Evolutionary conservation across 2,888 invertebrate genomes (phyloP), one percentile per base, ranked within the genome.

Genomic region (Sturmia bella): DNA sequence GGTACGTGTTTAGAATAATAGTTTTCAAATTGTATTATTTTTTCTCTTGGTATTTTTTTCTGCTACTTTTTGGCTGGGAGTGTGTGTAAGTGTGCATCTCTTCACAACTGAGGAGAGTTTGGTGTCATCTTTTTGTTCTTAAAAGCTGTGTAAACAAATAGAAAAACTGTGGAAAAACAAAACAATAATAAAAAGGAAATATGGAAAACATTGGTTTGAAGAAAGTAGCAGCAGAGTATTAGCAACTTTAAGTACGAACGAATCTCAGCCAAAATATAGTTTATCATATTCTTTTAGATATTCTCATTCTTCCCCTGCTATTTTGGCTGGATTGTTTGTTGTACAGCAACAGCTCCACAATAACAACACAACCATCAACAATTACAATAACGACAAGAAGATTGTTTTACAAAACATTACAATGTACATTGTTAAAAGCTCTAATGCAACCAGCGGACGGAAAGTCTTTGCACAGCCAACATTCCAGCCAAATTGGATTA

Each of bases 1-100:
- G n/a, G 78, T 74, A 82, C 82, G 82, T 82, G 82, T 74, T 82
- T 74, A 54, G 82, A 78, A 82, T 82, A 82, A 82, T 82, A 78
- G 82, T 78, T 82, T 64, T 43, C 37, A 48, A 63, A 81, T 48
- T 70, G 37, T 80, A n/a, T 74, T 41, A 41, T 63, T 15, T 74
- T 32, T 41, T 56, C 37, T 17, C n/a, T n/a, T n/a, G n/a, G n/a
- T 70, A 39, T 32, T 3, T 56, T 17, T 54, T 41, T 7, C 72
- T 54, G 19, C 32, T 63, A 32, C 52, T 27, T 72, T 41, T 27
- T 17, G 4, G 63, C 17, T 19, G 13, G 11, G 13, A 41, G 27
- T 19, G 24, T 61, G 12, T 32, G 13, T 39, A 1, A 54, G 11
- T 69, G 19, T 54, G 66, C 48, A 27, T 32, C 1, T 57, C 7